Base-by-base conservation (phyloP, 2,113 vertebrate species). In the Perognathus longimembris region DNA sequence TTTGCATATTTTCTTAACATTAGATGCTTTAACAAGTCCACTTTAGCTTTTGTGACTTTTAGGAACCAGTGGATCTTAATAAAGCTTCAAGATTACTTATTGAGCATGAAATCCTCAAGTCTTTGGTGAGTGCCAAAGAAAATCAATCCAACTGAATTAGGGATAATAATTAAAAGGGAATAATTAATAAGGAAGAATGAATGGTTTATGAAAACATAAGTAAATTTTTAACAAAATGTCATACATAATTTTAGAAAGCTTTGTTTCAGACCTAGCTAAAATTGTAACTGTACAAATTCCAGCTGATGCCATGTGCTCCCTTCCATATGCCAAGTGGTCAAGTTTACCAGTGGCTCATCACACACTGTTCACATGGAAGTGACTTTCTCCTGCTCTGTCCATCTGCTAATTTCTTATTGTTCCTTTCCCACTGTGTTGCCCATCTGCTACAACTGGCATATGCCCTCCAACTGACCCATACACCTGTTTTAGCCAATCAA, bases 371-470 rank as follows among this genome's bases (percentile, higher is more conserved):
- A 18, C 36, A 2, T 64, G 7, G 45, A 76, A 77, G 82, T 95
- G 67, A 36, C 67, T 80, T 95, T 84, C 71, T 87, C 85, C 0
- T 38, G 66, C 22, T 81, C 70, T 95, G 88, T 81, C 89, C 64
- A 9, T 86, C 86, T 95, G 88, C 64, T 45, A 5, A 2, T 54
- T 40, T 63, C 95, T 93, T 89, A 89, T 77, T 76, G 69, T 54
- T 88, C 24, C 63, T 95, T 82, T 90, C 96, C 94, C 63, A 71
- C 78, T 0, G 17, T 57, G 74, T 22, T 86, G 54, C 21, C 97
- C 97, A 96, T 97, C 96, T 97, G 96, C 82, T 95, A 88, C 83
- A 18, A 7, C 69, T 89, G 20, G 0, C n/a, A 63, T 36, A 40
- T 83, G 71, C 14, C 80, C 17, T 93, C 78, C 76, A 50, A 2